Evolutionary conservation across 1,140 invertebrate genomes (phyloP).

Genomic region (Cotesia chilonis): DNA sequence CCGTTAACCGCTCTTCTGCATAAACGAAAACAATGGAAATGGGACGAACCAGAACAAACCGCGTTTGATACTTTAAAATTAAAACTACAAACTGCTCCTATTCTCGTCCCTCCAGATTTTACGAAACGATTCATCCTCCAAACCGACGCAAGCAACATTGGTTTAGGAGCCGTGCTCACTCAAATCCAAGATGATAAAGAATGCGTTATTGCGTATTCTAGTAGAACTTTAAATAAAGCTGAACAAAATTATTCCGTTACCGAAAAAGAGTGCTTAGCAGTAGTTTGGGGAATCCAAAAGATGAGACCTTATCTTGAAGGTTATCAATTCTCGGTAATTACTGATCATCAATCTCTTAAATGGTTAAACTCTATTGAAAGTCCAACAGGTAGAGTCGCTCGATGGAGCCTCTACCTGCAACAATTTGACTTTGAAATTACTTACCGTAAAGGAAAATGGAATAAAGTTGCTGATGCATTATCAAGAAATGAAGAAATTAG

Average conservation of each 20-base stretch:
- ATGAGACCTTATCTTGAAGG: slow-evolving; percentile 61
- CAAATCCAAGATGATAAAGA: slow-evolving; percentile 45
- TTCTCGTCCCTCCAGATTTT: slow-evolving; percentile 44
- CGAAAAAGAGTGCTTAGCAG: slow-evolving; percentile 63
- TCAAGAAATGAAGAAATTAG: slow-evolving; percentile 35
- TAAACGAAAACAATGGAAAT: slow-evolving; percentile 46
- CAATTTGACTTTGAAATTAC: slow-evolving; percentile 56
- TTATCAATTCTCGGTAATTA: slow-evolving; percentile 59
- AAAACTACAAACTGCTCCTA: slow-evolving; percentile 5
- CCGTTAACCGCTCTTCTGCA: slow-evolving; percentile 46
- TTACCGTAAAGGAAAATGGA: slow-evolving; percentile 55
- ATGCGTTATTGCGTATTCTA: slow-evolving; percentile 56
- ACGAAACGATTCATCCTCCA: slow-evolving; percentile 45
- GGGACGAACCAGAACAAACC: slow-evolving; percentile 38
- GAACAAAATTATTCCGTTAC: slow-evolving; percentile 62
- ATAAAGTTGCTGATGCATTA: slow-evolving; percentile 54
- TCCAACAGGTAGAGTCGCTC: slow-evolving; percentile 54
- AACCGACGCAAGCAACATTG: slow-evolving; percentile 47
- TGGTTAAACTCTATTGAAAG: slow-evolving; percentile 61
- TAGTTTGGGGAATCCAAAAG: slow-evolving; percentile 59
- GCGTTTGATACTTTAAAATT: slow-evolving; percentile 12
- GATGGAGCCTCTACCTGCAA: slow-evolving; percentile 60
- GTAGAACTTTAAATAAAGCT: slow-evolving; percentile 47
- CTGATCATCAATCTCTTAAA: slow-evolving; percentile 61
- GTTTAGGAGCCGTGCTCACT: slow-evolving; percentile 47